phyloP scores from a whole-genome alignment of 2,797 vertebrate species.

The Sebastes itinus region DNA sequence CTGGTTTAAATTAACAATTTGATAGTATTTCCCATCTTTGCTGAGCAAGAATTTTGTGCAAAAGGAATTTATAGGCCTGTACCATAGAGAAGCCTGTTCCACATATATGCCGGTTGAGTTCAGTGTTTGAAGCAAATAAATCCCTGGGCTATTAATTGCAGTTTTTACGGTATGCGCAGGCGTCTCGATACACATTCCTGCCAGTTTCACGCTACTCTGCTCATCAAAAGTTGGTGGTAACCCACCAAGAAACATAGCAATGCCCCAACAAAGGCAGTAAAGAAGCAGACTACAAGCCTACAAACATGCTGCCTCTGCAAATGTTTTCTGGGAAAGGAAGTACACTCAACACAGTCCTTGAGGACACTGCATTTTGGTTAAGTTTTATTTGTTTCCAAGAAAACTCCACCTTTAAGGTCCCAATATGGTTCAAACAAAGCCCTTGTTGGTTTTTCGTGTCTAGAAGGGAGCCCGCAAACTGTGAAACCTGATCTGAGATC shows the following conservation, averaged over 20 bases:
- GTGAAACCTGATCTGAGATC: no score
- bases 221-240: background rate
- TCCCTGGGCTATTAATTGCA: no score
- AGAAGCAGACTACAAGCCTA: background rate
- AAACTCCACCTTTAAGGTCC: background rate
- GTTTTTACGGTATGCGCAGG: no score
- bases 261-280: background rate
- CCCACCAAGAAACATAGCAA: background rate
- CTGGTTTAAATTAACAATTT: no score
- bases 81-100: no score
- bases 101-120: no score
- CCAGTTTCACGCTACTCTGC: background rate
- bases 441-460: background rate
- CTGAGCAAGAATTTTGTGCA: no score
- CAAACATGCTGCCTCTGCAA: background rate
- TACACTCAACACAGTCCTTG: background rate
- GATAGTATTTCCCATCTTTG: no score
- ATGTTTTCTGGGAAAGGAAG: background rate
- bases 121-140: no score
- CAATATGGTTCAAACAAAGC: background rate
- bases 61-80: no score
- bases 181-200: background rate
- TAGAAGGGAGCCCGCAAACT: no score
- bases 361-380: background rate
- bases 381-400: background rate